Evolutionary conservation across 2,888 invertebrate species (phyloP), one percentile per base, ranked within the genome.

Genomic region (Calameuta filiformis): DNA sequence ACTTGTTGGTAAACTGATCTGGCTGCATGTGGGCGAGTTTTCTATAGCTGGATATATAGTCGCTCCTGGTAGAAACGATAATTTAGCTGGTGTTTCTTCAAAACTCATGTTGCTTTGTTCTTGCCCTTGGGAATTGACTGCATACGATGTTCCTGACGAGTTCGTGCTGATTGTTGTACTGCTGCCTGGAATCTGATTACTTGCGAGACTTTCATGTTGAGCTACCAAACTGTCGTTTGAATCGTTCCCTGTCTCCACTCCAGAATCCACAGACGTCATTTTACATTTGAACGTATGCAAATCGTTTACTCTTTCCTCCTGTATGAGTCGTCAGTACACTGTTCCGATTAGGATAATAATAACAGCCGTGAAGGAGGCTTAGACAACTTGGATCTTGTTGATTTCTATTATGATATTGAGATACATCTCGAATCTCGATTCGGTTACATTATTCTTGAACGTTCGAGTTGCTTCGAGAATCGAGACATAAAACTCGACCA

Each of bases 241-340:
- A 91, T 95, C 95, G 89, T 95, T 95, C 83, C 95, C 95, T 75
- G 95, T 95, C 86, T 95, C 95, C 71, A 95, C 95, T 76, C 95
- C 96, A 69, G 95, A 95, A 92, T 95, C 95, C 81, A 93, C 92
- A 90, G 94, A 94, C 79, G 91, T 92, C 92, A 82, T 82, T 78
- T 76, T 78, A 68, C 73, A 73, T 71, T 76, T 76, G 73, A 35
- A 15, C 30, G 68, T 30, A 35, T 15, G n/a, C 12, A 33, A 56
- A 68, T n/a, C 33, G 69, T 34, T 56, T 30, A n/a, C 35, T 75
- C 35, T 31, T 68, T 34, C 68, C 35, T 31, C n/a, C n/a, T 31
- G 68, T 75, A 35, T 68, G 15, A n/a, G 23, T 71, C 15, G 35
- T 6, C 9, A 33, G 40, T 35, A 71, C 15, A 15, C 23, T 76